phyloP scores from a whole-genome alignment of 2,888 invertebrate genomes.

The Gibbula magus region DNA sequence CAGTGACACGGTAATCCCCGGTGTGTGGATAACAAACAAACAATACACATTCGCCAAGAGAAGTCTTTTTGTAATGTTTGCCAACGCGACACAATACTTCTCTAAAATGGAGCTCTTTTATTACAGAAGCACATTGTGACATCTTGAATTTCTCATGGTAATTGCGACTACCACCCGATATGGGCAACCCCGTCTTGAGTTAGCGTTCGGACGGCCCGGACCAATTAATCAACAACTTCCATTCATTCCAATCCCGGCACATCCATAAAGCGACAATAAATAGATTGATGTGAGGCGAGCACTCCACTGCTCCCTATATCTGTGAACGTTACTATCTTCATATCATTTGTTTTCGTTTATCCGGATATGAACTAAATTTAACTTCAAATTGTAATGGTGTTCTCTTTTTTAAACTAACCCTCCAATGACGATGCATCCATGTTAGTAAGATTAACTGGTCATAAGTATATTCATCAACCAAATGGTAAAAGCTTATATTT shows the following conservation, averaged over 20 bases:
- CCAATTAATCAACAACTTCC: neutral
- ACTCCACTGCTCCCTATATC: too few relatives aligned
- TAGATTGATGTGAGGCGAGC: neutral
- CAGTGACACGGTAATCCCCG: neutral
- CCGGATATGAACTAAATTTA: too few relatives aligned
- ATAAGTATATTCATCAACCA: too few relatives aligned
- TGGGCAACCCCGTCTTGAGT: neutral
- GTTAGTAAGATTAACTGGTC: too few relatives aligned
- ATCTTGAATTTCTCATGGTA: constrained; percentile 10
- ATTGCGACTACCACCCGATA: neutral
- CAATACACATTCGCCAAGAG: neutral
- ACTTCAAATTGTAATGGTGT: too few relatives aligned
- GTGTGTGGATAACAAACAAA: neutral
- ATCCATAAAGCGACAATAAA: neutral
- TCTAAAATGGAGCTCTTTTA: neutral
- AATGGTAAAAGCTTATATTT: too few relatives aligned
- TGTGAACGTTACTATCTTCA: too few relatives aligned
- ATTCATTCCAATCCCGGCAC: neutral
- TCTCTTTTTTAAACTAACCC: too few relatives aligned
- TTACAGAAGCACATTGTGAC: neutral
- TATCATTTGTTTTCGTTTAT: too few relatives aligned
- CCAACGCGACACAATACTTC: neutral
- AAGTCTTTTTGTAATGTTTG: neutral
- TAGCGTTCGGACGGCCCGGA: neutral
- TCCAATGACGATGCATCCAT: too few relatives aligned